Evolutionary conservation across 2,113 vertebrate species (phyloP).

Genomic region (Crypturellus undulatus): DNA sequence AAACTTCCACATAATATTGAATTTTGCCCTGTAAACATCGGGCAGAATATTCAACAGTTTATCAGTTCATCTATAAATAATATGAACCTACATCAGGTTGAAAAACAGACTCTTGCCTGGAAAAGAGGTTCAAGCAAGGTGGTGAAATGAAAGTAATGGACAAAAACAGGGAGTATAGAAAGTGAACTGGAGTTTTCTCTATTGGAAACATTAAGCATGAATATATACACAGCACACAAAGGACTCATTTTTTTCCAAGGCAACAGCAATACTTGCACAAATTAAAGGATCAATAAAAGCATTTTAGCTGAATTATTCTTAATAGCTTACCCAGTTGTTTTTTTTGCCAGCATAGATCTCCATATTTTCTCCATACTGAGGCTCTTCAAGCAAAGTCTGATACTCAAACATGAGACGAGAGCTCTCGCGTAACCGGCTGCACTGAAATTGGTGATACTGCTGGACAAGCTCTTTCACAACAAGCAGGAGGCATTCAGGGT

Average conservation of each 20-base stretch:
- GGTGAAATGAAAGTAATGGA: not conserved
- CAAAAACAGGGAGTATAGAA: not conserved
- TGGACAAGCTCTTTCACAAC: slow-evolving; percentile 97
- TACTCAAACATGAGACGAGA: slow-evolving; percentile 98
- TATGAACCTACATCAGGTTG: not conserved
- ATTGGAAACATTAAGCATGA: not conserved
- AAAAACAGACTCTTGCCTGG: not conserved
- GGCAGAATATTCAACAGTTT: not conserved
- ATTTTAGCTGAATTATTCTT: not conserved
- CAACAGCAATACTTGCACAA: not conserved
- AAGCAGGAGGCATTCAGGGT: slow-evolving; percentile 92
- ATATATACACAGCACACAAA: not conserved
- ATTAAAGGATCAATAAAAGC: not conserved
- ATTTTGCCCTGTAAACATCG: not conserved
- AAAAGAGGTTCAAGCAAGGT: not conserved
- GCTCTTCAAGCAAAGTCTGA: slow-evolving; percentile 94
- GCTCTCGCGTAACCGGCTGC: slow-evolving; percentile 92
- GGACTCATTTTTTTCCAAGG: not conserved
- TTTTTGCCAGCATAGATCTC: slow-evolving; percentile 96
- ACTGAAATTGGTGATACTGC: slow-evolving; percentile 97
- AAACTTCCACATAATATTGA: not conserved
- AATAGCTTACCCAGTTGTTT: slow-evolving; percentile 93
- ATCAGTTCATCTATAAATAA: not conserved
- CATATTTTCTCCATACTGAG: slow-evolving; percentile 92
- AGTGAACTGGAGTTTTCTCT: not conserved